Evolutionary conservation across 2,797 vertebrate species (phyloP).

Genomic region (Gymnodraco acuticeps): DNA sequence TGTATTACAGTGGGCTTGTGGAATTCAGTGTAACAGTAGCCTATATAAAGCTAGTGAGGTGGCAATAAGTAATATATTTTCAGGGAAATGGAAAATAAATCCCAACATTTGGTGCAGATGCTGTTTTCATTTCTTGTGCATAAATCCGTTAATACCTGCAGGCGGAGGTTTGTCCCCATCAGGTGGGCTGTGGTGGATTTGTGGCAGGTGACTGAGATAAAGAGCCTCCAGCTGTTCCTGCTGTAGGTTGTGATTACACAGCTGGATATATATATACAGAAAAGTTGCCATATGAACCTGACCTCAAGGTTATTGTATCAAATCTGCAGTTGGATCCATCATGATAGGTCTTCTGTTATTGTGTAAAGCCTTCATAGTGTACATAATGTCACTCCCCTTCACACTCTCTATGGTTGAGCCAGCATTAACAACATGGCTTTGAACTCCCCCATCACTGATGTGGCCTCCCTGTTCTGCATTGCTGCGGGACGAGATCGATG

Average conservation of each 20-base stretch:
- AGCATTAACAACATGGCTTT: conserved; percentile 35
- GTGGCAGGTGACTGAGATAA: conserved; percentile 34
- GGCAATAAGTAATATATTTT: background rate
- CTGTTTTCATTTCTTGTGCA: conserved; percentile 2
- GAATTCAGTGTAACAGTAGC: background rate
- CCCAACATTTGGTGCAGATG: background rate
- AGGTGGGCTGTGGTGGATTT: conserved; percentile 36
- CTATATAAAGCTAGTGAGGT: background rate
- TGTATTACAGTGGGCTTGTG: background rate
- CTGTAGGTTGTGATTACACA: conserved; percentile 21
- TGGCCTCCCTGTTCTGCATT: conserved; percentile 33
- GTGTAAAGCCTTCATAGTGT: conserved; percentile 5
- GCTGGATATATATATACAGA: conserved; percentile 15
- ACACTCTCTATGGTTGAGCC: conserved; percentile 22
- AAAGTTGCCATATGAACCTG: conserved; percentile 18
- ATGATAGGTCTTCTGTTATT: conserved; percentile 1
- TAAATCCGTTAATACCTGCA: conserved; percentile 10
- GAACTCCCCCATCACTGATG: conserved; percentile 41
- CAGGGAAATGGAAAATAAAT: background rate
- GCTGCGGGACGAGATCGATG: conserved; percentile 62
- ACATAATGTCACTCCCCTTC: conserved; percentile 9
- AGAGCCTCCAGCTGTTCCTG: conserved; percentile 46
- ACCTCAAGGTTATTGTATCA: conserved; percentile 24
- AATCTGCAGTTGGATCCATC: conserved; percentile 25
- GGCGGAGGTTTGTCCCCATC: conserved; percentile 32